Percentiles rank a stretch among this genome's conserved stretches.
Evolutionary conservation across 2,113 vertebrate species (phyloP).

Genomic region (Microcebus jonahi): DNA sequence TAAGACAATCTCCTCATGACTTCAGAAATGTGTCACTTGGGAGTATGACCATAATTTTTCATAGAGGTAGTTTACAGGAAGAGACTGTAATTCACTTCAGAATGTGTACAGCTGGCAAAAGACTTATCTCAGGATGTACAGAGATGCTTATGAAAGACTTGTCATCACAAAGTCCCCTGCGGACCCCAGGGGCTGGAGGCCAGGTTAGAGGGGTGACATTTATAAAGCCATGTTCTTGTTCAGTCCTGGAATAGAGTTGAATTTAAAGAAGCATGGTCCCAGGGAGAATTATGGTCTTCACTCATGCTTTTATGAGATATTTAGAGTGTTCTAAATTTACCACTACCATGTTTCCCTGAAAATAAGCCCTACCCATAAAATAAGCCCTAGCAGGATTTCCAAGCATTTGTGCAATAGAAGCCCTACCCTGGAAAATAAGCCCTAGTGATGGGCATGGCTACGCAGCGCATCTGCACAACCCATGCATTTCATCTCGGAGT

Average conservation of each 20-base stretch:
- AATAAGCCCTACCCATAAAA: too few species aligned
- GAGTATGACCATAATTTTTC: background rate
- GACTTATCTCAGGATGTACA: background rate
- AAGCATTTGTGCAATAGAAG: too few species aligned
- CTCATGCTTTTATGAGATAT: background rate
- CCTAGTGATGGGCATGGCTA: too few species aligned
- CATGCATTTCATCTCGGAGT: too few species aligned
- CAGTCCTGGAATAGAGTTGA: background rate
- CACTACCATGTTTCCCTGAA: too few species aligned
- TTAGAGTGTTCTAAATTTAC: background rate
- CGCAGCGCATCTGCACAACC: too few species aligned
- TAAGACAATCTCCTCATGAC: background rate
- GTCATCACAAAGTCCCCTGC: background rate
- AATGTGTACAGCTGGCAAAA: background rate
- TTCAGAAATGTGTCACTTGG: conserved; percentile 27
- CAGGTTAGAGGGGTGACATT: background rate
- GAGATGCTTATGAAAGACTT: background rate
- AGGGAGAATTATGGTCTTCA: background rate
- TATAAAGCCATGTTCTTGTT: background rate
- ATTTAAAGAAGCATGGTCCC: background rate
- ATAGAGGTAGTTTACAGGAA: background rate
- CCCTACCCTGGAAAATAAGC: too few species aligned
- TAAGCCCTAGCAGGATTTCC: too few species aligned
- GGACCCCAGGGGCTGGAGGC: background rate
- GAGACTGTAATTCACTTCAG: background rate